Evolutionary conservation across 2,797 vertebrate genomes (phyloP).

Genomic region (Pantherophis alleghaniensis): DNA sequence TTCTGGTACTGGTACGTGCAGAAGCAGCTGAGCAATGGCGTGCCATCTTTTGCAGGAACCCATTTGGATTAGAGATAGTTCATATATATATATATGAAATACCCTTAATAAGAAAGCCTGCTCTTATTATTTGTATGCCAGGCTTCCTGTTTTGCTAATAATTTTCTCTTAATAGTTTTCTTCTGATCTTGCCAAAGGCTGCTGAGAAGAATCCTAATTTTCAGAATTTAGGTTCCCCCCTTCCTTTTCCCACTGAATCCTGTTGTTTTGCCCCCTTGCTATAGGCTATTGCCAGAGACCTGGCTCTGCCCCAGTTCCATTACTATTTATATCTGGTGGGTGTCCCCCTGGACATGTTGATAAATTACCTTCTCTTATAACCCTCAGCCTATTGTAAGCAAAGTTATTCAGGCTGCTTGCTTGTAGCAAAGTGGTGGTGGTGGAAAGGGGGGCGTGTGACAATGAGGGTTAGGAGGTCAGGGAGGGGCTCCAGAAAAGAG

Average conservation of each 20-base stretch:
- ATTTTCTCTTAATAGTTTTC: background rate
- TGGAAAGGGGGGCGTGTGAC: background rate
- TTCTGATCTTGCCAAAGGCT: background rate
- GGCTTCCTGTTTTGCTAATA: constrained; percentile 20
- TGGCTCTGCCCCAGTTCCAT: background rate
- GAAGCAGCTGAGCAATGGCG: background rate
- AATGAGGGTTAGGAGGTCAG: constrained; percentile 30
- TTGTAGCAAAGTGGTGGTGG: background rate
- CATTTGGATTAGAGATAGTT: background rate
- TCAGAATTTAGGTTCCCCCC: background rate
- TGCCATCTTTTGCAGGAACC: background rate
- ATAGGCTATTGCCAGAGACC: background rate
- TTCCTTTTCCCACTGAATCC: background rate
- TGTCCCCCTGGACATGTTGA: constrained; percentile 20
- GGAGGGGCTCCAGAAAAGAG: background rate
- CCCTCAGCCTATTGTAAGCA: constrained; percentile 9
- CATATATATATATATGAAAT: background rate
- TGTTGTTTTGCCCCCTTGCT: background rate
- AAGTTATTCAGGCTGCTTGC: background rate
- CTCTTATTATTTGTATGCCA: background rate
- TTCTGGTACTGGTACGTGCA: background rate
- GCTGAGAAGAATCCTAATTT: background rate
- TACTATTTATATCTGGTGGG: constrained; percentile 21
- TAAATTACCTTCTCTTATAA: constrained; percentile 17
- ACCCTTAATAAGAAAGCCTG: background rate